These are phyloP conservation scores for Harpalus rubripes DNA, from an alignment of 2,888 invertebrate species.

Conservation along the genomic window DNA sequence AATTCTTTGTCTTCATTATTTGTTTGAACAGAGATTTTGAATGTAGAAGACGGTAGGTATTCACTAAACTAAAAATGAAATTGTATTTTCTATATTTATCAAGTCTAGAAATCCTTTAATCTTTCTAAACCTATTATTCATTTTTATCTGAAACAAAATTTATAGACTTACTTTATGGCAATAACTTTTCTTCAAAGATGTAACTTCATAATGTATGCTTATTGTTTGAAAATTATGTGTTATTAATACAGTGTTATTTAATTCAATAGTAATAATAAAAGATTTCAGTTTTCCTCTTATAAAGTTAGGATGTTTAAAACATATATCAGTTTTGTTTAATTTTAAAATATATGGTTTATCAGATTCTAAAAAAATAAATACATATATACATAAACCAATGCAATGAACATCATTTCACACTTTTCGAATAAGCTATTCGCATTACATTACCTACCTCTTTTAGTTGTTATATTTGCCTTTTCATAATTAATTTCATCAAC, in stretches of 20 bases:
- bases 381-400: no score
- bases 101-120: no score
- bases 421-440: no score
- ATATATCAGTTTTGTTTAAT: background rate
- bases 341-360: constrained; percentile 3
- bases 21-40: constrained; percentile 10
- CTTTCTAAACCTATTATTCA: background rate
- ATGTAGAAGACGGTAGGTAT: constrained; percentile 20
- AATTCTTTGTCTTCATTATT: background rate
- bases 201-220: no score
- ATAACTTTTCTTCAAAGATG: background rate
- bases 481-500: background rate
- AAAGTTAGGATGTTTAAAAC: constrained; percentile 25
- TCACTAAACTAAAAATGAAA: constrained; percentile 7
- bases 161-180: background rate
- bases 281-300: background rate
- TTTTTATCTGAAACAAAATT: no score
- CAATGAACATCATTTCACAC: no score
- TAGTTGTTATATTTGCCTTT: background rate
- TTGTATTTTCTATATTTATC: background rate
- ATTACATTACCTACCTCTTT: background rate
- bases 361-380: constrained; percentile 3
- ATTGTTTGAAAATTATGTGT: background rate
- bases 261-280: constrained; percentile 13
- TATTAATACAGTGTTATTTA: background rate